Base-by-base conservation (phyloP, 2,113 vertebrate species). In the Pygoscelis antarcticus region DNA sequence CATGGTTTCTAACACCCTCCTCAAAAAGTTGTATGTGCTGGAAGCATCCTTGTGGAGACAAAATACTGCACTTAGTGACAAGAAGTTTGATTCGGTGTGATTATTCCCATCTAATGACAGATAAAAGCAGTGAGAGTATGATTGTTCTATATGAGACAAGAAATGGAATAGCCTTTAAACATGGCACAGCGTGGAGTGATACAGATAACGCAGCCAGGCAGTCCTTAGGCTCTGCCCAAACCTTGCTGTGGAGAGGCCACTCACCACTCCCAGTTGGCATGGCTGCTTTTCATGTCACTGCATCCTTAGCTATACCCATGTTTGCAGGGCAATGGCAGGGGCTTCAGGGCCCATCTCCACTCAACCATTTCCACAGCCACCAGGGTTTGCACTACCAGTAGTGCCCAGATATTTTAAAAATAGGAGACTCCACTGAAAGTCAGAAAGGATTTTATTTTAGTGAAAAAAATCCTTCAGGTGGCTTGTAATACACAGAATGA, bases 111-210 rank as follows among this genome's bases (percentile, higher is more conserved):
- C 7, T 44, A 21, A 38, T 15, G 30, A 23, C 54, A 38, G 34
- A n/a, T 25, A 74, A 64, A 80, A 55, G 23, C 11, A 38, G 9
- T 15, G 52, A 77, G 19, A 78, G 23, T 46, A 19, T 3, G 32
- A 25, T 13, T 44, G 38, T 16, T 46, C 49, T 34, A 1, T 3
- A 6, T 0, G 7, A 65, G 18, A 54, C 19, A 30, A 72, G 66
- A 74, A 61, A 20, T 3, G 16, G 55, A 64, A 40, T 9, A 64
- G 27, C 17, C 30, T 55, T 44, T 60, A 46, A 49, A 15, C 9
- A 2, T 2, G 18, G n/a, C 60, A 49, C 32, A 40, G 51, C 19
- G 16, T 0, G 3, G 42, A 42, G 8, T 2, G 25, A 75, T 5
- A 18, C 9, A 54, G 36, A 0, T 6, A 42, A 13, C 21, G 20